These are phyloP conservation scores for Sardina pilchardus DNA, from an alignment of 2,113 vertebrate genomes.

Conservation along the genomic window DNA sequence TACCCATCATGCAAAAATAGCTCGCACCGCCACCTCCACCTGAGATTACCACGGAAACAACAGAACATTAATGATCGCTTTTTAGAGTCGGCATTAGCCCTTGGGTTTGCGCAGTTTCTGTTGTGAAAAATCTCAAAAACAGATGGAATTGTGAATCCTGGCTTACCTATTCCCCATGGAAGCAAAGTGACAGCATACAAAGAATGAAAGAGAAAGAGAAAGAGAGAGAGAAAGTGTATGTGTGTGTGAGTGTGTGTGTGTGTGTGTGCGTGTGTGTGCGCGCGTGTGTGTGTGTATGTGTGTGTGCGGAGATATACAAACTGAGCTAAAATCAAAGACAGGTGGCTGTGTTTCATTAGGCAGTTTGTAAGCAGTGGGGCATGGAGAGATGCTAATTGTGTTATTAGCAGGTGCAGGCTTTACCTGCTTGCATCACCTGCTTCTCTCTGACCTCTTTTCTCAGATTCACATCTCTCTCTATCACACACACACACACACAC, in stretches of 20 bases:
- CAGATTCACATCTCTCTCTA: neutral
- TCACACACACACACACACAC: too few species aligned
- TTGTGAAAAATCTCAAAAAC: neutral
- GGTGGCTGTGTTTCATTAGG: neutral
- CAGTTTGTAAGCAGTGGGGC: neutral
- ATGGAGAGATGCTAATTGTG: neutral
- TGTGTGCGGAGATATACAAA: neutral
- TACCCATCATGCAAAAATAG: neutral
- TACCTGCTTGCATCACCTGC: neutral
- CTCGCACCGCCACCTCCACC: neutral
- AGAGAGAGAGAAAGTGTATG: neutral
- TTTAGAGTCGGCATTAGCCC: neutral
- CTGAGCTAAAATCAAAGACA: neutral
- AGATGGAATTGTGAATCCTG: neutral
- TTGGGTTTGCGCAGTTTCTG: neutral
- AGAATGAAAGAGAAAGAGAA: neutral
- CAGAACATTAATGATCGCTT: neutral
- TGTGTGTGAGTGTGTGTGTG: slow-evolving; percentile 12
- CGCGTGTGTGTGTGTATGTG: slow-evolving; percentile 2
- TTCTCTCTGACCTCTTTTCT: neutral
- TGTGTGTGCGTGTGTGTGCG: slow-evolving; percentile 18
- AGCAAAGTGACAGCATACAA: neutral
- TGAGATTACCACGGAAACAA: neutral
- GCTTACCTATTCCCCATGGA: neutral
- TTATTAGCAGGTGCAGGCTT: neutral